Evolutionary conservation across 1,140 invertebrate species (phyloP), one percentile per base, ranked within the genome.

Genomic region (Belonocnema kinseyi): DNA sequence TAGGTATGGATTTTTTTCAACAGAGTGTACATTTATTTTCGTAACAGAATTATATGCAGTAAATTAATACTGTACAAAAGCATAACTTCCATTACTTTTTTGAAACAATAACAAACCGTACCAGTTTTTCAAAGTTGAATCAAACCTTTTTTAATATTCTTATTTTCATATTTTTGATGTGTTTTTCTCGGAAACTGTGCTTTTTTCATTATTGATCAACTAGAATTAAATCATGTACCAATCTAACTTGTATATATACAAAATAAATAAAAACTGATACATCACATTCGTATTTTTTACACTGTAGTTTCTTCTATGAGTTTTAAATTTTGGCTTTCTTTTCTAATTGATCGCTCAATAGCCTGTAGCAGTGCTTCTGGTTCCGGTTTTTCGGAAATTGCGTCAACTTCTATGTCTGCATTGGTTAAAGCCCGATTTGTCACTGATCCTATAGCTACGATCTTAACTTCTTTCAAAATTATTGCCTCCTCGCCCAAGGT

Each of bases 371-470:
- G 81, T 40, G 88, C 78, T 40, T 70, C 14, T 26, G 90, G 89
- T 71, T 91, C 87, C 73, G 91, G 91, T 82, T 90, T 91, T 13
- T 77, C 78, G 7, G 89, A 84, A 73, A 86, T 84, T 6, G 86
- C 89, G 77, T 77, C 74, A 58, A 85, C 79, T 40, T 76, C 26
- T 50, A 87, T 74, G 70, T 84, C 84, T 70, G 78, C 61, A 73
- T 87, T 78, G 33, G 72, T 54, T 46, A 92, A 61, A 72, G 90
- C 87, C 61, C 89, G 80, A 58, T 75, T 83, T 21, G 91, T 91
- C 14, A 88, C 81, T 70, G 89, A 87, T n/a, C 91, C 91, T 75
- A 92, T 91, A 17, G 91, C 90, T 56, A 90, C 78, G 46, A 87
- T 80, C 87, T 86, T 88, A n/a, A 87, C 77, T 58, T 78, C 77